Conservation (phyloP, 2,888 invertebrate species). For the Epinotia brunnichana region DNA sequence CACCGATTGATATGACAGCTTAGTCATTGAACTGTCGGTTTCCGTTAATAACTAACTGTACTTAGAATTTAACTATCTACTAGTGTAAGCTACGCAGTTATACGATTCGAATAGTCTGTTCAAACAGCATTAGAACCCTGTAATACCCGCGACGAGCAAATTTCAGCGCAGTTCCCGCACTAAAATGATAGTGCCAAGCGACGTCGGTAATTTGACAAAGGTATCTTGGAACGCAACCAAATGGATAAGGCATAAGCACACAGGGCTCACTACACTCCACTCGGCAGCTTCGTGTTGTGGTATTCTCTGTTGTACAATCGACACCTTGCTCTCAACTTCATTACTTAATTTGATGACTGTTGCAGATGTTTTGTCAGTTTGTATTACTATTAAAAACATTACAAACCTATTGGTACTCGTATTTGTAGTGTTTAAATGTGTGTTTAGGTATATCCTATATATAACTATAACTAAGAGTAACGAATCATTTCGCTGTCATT, state of each 20-base stretch:
- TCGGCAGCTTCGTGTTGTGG: slow-evolving; percentile 12
- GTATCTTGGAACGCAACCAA: slow-evolving; percentile 60
- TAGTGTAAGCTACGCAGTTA: slow-evolving; percentile 11
- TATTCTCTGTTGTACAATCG: slow-evolving; percentile 9
- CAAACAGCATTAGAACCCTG: slow-evolving; percentile 32
- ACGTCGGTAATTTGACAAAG: slow-evolving; percentile 61
- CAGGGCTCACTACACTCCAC: slow-evolving; percentile 25
- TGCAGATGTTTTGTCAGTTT: neutral
- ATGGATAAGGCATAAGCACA: slow-evolving; percentile 52
- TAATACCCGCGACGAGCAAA: slow-evolving; percentile 30
- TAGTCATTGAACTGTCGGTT: neutral
- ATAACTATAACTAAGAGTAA: no score
- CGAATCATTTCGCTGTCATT: no score
- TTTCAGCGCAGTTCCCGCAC: slow-evolving; percentile 34
- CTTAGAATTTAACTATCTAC: neutral
- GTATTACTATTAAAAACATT: neutral
- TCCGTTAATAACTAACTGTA: neutral
- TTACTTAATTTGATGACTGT: slow-evolving; percentile 12
- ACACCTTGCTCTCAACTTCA: slow-evolving; percentile 6
- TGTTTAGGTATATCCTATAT: no score
- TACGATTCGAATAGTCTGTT: slow-evolving; percentile 23
- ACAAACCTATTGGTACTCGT: no score
- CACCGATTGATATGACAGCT: neutral
- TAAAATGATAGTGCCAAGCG: slow-evolving; percentile 43
- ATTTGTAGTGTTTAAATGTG: no score